A percentile compares a stretch with the other conserved stretches of the same genome.
phyloP scores from a whole-genome alignment of 2,113 vertebrate genomes.

The Baryphthengus martii region DNA sequence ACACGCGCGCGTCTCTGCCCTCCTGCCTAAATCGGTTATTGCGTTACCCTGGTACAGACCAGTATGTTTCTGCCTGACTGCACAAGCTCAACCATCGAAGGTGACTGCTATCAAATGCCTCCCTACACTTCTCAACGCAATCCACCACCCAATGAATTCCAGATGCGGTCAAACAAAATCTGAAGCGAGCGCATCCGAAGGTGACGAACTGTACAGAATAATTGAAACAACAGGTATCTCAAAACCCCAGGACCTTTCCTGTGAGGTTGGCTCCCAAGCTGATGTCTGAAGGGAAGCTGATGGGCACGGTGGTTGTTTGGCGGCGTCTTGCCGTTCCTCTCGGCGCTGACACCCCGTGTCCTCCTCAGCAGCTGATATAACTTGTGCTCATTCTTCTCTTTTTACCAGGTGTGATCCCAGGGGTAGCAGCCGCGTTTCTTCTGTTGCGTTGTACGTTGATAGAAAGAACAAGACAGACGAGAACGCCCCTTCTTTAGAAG shows the following conservation, averaged over 20 bases:
- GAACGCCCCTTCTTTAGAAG: background rate
- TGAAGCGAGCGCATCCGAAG: background rate
- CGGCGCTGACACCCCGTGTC: too few relatives aligned
- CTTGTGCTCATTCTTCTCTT: background rate
- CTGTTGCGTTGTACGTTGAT: background rate
- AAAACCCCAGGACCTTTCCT: background rate
- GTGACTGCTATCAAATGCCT: background rate
- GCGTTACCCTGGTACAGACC: background rate
- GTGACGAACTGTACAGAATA: background rate
- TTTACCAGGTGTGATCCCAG: background rate
- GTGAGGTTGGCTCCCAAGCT: background rate
- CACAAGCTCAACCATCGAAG: background rate
- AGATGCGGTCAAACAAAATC: background rate
- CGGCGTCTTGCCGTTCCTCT: accelerated
- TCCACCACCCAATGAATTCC: background rate
- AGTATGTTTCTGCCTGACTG: background rate
- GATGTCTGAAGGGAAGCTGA: background rate
- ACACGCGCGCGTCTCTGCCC: background rate
- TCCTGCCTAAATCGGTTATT: background rate
- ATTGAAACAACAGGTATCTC: background rate
- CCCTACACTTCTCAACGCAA: background rate
- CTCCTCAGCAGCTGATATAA: background rate
- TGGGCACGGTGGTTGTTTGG: accelerated
- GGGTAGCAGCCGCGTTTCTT: background rate
- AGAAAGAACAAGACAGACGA: background rate